Percentiles rank a stretch among this genome's conserved stretches.
Evolutionary conservation across 2,113 vertebrate species (phyloP).

Genomic region (Gavia stellata): DNA sequence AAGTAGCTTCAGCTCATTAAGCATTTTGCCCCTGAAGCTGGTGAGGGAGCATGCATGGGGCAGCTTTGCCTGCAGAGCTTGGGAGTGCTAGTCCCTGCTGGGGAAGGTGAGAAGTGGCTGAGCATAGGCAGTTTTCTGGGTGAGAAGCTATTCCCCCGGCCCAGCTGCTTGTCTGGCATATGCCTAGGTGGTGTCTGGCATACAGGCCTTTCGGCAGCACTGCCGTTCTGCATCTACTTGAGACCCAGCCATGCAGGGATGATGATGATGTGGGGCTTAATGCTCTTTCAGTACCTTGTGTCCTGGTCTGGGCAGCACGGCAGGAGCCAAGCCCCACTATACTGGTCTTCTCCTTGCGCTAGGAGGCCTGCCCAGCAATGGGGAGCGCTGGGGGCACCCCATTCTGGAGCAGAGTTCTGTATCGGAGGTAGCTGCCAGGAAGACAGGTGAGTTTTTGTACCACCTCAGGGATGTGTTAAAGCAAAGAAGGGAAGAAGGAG

Average conservation of each 20-base stretch:
- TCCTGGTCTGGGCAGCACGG: not conserved
- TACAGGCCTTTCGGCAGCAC: not conserved
- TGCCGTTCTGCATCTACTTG: not conserved
- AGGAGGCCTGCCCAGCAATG: not conserved
- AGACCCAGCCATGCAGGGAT: not conserved
- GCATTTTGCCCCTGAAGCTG: not conserved
- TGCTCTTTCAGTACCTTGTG: not conserved
- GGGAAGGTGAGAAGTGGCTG: too few relatives aligned
- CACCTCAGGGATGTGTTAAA: not conserved
- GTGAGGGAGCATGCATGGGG: not conserved
- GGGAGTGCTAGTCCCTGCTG: not conserved
- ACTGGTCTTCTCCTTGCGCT: not conserved
- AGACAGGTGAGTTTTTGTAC: not conserved
- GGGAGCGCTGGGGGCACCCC: not conserved
- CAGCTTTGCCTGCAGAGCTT: not conserved
- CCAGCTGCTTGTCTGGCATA: not conserved
- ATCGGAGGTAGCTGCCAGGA: not conserved
- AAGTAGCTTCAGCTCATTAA: not conserved
- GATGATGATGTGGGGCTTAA: not conserved
- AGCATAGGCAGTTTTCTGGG: not conserved
- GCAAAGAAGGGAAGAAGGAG: not conserved
- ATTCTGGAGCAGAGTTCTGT: not conserved
- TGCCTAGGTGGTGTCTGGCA: accelerated
- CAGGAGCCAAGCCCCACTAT: not conserved
- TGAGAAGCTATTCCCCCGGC: not conserved